Base-by-base conservation (phyloP, 2,888 invertebrate species). In the Cabera pusaria region DNA sequence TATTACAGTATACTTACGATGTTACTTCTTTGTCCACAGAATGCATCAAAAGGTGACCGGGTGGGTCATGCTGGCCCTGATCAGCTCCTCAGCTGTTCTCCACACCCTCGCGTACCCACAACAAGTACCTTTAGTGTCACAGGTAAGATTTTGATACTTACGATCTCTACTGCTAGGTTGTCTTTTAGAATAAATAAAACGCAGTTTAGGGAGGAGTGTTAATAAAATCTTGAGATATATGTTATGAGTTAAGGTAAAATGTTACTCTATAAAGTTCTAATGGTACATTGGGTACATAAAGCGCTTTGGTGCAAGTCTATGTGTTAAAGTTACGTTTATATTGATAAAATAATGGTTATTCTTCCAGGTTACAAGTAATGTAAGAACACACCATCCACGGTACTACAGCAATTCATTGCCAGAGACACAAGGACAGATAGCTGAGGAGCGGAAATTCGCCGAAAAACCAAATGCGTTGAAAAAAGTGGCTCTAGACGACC, bases 401-500 rank as follows among this genome's bases (percentile, higher is more conserved):
- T 88, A 88, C 58, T 88, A 87, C 70, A 87, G 84, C 62, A 85
- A 89, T 52, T 82, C 88, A 8, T 60, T 80, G 45, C 82, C 83
- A 20, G 52, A 61, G 32, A 66, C 69, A 12, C 72, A 67, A 38
- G 75, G 73, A 74, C 64, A 85, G 82, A 44, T 86, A 66, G 67
- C 85, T 58, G 70, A 93, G 57, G 93, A 93, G 44, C 90, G 97
- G 48, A 97, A 97, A 88, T 96, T 94, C 74, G 96, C 95, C 0
- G 96, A 96, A 70, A 97, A 97, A 73, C 94, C 96, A 6, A 97
- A 97, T 70, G 93, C 95, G 6, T 92, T 95, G 64, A 97, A 97
- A 85, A 97, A 97, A 84, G 96, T 96, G 2, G 93, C 93, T 1
- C 76, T 94, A 16, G 95, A 96, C 60, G 95, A 96, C 69, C 78